phyloP scores from a whole-genome alignment of 2,113 vertebrate species.

The Synodontis membranacea region DNA sequence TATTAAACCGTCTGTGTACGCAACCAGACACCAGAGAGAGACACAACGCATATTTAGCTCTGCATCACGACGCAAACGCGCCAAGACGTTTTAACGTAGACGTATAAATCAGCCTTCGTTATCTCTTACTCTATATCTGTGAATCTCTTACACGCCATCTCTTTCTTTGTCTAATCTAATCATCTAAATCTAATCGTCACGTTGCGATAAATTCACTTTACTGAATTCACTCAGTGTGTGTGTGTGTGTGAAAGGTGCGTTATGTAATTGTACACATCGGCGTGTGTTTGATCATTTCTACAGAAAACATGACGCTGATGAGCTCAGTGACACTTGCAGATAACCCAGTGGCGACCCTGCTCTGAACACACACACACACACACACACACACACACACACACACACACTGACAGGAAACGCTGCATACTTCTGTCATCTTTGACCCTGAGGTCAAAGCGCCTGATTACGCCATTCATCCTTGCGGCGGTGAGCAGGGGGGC shows the following conservation, averaged over 20 bases:
- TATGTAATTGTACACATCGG: not conserved
- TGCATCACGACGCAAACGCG: too few relatives aligned
- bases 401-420: constrained; percentile 26
- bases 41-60: too few relatives aligned
- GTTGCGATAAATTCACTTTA: not conserved
- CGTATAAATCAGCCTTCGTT: too few relatives aligned
- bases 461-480: constrained; percentile 61
- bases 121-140: too few relatives aligned
- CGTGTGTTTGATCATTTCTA: constrained; percentile 8
- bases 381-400: constrained; percentile 2
- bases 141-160: too few relatives aligned
- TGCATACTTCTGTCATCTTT: constrained; percentile 37
- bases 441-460: constrained; percentile 70
- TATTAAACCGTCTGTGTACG: too few relatives aligned
- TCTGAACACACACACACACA: constrained; percentile 1
- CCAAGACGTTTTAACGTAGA: too few relatives aligned
- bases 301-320: not conserved
- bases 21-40: too few relatives aligned
- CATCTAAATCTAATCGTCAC: not conserved
- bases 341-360: constrained; percentile 34
- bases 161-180: not conserved
- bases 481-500: not conserved
- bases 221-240: not conserved
- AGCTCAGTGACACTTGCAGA: not conserved
- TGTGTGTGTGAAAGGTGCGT: not conserved